Evolutionary conservation across 2,113 vertebrate genomes (phyloP).

Genomic region (Otolemur garnettii): DNA sequence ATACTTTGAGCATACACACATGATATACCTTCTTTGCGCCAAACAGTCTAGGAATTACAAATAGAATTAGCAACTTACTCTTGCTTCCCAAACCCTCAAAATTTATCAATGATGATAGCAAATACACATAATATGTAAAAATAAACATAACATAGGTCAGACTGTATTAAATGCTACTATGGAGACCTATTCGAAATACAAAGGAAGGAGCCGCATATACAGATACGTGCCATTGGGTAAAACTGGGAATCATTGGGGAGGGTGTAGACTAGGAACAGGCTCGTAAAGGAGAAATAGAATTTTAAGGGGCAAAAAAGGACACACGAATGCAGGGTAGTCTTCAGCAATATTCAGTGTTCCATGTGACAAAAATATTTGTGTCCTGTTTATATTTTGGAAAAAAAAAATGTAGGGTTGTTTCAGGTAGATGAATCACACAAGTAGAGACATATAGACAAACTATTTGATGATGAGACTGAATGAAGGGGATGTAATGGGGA

Average conservation of each 20-base stretch:
- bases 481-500: accelerated
- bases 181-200: background rate
- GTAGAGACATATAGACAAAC: background rate
- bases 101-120: background rate
- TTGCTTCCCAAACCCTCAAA: background rate
- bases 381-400: too few relatives aligned
- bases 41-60: background rate
- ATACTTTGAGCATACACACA: background rate
- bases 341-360: background rate
- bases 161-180: background rate
- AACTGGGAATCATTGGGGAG: background rate
- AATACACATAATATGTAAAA: background rate
- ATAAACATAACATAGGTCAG: background rate
- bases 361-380: too few relatives aligned
- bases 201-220: background rate
- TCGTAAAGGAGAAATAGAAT: background rate
- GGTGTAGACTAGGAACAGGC: background rate
- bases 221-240: accelerated
- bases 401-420: background rate
- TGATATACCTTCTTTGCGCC: background rate
- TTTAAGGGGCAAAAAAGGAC: background rate
- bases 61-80: background rate
- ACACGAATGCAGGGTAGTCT: background rate
- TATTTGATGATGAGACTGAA: background rate
- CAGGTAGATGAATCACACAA: background rate